These are phyloP conservation scores for Acropternis orthonyx DNA, from an alignment of 2,797 vertebrate species.

Conservation along the genomic window DNA sequence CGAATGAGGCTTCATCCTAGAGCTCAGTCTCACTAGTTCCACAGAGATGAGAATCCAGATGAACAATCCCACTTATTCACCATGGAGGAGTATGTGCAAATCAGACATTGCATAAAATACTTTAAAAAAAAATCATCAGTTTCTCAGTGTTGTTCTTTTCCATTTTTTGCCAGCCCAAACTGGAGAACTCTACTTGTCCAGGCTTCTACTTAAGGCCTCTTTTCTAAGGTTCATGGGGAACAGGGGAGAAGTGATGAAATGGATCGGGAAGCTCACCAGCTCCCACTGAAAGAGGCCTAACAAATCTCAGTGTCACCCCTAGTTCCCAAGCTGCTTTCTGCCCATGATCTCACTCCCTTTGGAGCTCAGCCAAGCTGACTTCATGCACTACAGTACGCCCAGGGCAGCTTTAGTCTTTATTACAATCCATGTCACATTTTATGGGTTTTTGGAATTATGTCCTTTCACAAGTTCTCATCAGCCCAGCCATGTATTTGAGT, in stretches of 20 bases:
- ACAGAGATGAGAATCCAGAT: background rate
- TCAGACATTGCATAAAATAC: background rate
- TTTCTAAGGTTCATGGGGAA: background rate
- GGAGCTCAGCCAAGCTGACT: background rate
- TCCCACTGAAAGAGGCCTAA: background rate
- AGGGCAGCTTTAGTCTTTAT: background rate
- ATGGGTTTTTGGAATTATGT: background rate
- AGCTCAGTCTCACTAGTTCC: background rate
- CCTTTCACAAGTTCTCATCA: background rate
- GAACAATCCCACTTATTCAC: background rate
- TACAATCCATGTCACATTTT: background rate
- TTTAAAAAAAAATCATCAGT: background rate
- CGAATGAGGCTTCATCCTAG: background rate
- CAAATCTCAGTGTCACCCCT: background rate
- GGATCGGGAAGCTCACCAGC: background rate
- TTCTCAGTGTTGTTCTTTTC: background rate
- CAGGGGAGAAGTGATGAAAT: background rate
- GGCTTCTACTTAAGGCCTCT: background rate
- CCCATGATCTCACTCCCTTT: background rate
- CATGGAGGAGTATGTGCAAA: background rate
- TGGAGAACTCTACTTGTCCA: background rate
- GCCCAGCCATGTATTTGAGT: background rate
- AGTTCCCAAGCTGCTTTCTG: conserved; percentile 16
- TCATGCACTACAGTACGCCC: background rate
- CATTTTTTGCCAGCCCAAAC: background rate